phyloP scores from a whole-genome alignment of 1,140 invertebrate genomes.

The Anastrepha obliqua region DNA sequence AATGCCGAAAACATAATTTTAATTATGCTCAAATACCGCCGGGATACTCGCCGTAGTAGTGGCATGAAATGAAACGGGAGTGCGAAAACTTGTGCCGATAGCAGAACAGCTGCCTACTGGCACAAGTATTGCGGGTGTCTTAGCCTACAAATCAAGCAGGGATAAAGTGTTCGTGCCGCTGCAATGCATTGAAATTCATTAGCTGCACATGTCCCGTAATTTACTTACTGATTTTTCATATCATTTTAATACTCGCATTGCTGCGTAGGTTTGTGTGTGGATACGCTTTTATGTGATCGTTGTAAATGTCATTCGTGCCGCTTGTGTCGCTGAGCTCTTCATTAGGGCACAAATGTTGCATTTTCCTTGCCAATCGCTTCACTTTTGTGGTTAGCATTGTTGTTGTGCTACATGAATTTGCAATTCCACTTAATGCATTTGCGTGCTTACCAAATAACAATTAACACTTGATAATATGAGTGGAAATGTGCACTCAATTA shows the following conservation, averaged over 20 bases:
- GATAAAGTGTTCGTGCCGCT: neutral
- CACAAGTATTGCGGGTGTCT: neutral
- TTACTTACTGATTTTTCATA: neutral
- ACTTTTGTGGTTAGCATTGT: neutral
- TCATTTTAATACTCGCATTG: neutral
- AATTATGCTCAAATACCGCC: conserved; percentile 36
- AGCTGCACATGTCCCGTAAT: neutral
- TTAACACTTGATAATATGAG: neutral
- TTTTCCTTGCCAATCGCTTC: neutral
- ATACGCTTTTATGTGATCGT: neutral
- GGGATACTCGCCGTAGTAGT: neutral
- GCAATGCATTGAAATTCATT: neutral
- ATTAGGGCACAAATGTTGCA: conserved; percentile 37
- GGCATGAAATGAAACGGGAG: neutral
- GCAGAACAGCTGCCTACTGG: neutral
- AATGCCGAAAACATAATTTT: conserved; percentile 16
- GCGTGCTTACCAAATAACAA: neutral
- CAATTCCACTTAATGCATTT: conserved; percentile 45
- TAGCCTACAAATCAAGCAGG: neutral
- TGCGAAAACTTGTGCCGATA: neutral
- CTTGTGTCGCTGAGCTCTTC: conserved; percentile 7
- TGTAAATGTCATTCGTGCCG: conserved; percentile 30
- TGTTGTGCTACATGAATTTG: conserved; percentile 41
- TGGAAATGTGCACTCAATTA: too few species aligned
- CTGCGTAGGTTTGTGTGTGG: neutral